Base-by-base conservation (phyloP, 2,113 vertebrate genomes). In the Triplophysa dalaica region DNA sequence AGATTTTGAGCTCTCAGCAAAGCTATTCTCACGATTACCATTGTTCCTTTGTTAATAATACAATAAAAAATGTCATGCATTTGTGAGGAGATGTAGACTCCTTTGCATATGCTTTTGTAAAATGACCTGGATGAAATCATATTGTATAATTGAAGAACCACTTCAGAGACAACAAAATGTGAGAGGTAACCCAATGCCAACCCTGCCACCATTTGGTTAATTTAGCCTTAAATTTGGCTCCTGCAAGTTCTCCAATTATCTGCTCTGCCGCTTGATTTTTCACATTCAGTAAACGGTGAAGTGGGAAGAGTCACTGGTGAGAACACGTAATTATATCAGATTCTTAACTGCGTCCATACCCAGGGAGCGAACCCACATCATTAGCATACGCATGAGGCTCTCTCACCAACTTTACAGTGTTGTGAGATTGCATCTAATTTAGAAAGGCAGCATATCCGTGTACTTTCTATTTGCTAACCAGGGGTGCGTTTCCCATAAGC, bases 391-490 rank as follows among this genome's bases (percentile, higher is more conserved):
- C 60, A n/a, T 48, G 9, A 5, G n/a, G 33, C 21, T 74, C 1
- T 1, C n/a, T 60, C 12, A 4, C 7, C n/a, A 43, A 6, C 54
- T 72, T n/a, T 33, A 73, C 1, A 63, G 58, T 6, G 14, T 29
- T 50, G 38, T 0, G 0, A 63, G 41, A 75, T 75, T 48, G 50
- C 58, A 75, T 48, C 63, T 75, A 29, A 75, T 75, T 75, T 63
- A 6, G 41, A 48, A 21, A 1, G 41, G 19, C 58, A 75, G 11
- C 21, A 13, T 29, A 58, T 48, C 60, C 48, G 62, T 63, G 58
- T 50, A 48, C 41, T 63, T n/a, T 9, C 12, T 60, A n/a, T 8
- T n/a, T 43, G 1, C n/a, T 43, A 74, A 24, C 33, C n/a, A 74
- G 41, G 29, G 29, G 29, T 29, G 29, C 29, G 29, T 29, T 29